Conservation (phyloP, 2,113 vertebrate genomes). For the Egretta garzetta region DNA sequence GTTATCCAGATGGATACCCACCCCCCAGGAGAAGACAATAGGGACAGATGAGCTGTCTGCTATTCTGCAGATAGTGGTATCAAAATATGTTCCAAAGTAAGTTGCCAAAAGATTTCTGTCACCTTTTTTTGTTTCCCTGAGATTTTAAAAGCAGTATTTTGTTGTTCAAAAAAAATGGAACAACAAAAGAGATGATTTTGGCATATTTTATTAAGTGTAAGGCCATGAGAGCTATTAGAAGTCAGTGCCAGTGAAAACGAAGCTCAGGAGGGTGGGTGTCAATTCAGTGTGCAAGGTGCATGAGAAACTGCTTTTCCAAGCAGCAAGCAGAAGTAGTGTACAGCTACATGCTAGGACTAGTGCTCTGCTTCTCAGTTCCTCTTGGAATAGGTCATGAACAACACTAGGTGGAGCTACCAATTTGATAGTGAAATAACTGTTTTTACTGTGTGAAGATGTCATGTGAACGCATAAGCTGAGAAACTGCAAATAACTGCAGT, state of each 20-base stretch:
- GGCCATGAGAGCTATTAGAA: accelerated
- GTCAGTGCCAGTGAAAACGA: not conserved
- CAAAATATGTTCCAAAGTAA: not conserved
- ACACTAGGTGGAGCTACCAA: slow-evolving; percentile 54
- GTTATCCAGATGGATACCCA: not conserved
- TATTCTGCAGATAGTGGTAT: not conserved
- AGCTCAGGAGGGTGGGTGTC: accelerated
- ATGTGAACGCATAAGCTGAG: not conserved
- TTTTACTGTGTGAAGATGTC: not conserved
- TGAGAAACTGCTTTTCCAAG: not conserved
- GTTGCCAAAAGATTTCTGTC: not conserved
- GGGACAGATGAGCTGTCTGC: not conserved
- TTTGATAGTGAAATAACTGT: not conserved
- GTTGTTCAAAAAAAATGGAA: not conserved
- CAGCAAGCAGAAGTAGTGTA: not conserved
- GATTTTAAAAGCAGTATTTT: not conserved
- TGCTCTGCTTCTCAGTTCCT: not conserved
- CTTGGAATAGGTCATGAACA: not conserved
- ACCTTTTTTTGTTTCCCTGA: not conserved
- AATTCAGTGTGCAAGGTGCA: not conserved
- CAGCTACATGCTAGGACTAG: accelerated
- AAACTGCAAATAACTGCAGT: not conserved
- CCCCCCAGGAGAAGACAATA: not conserved
- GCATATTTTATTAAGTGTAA: not conserved
- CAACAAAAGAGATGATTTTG: too few species aligned